Conservation (phyloP, 2,113 vertebrate species). For the Amblyornis subalaris region DNA sequence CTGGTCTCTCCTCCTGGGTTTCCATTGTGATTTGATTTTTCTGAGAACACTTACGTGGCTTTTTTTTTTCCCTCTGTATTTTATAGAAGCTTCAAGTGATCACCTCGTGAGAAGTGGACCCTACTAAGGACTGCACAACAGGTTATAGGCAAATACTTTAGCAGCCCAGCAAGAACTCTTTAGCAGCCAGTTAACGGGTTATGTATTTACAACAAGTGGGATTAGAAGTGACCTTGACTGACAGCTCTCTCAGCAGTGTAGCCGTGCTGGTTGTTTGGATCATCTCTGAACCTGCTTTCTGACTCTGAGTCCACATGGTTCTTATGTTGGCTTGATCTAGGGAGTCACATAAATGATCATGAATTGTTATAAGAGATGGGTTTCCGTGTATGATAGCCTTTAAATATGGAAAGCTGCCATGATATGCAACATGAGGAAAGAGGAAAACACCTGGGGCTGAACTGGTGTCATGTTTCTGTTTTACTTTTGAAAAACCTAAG, state of each 20-base stretch:
- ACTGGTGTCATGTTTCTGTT: conserved; percentile 3
- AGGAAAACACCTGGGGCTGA: neutral
- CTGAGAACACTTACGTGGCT: neutral
- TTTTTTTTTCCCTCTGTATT: neutral
- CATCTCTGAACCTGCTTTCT: neutral
- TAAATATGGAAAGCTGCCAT: neutral
- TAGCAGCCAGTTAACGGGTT: neutral
- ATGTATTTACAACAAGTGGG: neutral
- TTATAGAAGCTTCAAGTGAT: neutral
- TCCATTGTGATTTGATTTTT: neutral
- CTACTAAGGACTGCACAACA: neutral
- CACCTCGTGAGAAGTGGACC: neutral
- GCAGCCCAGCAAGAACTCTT: neutral
- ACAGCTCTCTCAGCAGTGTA: neutral
- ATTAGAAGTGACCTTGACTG: neutral
- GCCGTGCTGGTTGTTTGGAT: neutral
- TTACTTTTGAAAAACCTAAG: neutral
- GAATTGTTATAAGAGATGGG: neutral
- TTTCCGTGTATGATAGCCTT: neutral
- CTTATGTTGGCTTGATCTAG: neutral
- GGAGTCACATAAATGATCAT: neutral
- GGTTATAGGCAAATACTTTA: neutral
- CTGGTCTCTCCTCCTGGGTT: neutral
- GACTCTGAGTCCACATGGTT: neutral
- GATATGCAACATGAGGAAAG: neutral